A percentile compares a stretch with the other conserved stretches of the same genome.
Evolutionary conservation across 1,140 invertebrate genomes (phyloP).

Genomic region (Trachelipus rathkii): DNA sequence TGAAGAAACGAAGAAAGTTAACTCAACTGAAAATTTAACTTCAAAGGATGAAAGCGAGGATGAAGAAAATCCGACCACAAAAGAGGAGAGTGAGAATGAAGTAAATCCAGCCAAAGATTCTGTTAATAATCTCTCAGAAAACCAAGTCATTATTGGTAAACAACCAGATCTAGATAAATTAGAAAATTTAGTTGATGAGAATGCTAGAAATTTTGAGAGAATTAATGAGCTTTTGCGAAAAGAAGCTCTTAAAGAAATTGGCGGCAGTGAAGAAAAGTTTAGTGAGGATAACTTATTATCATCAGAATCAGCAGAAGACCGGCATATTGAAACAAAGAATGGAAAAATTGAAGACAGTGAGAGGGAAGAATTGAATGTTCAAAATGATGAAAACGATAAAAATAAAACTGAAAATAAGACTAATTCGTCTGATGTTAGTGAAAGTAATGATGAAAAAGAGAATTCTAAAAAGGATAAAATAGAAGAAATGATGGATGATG

Average conservation of each 20-base stretch:
- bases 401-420: conserved; percentile 20
- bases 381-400: conserved; percentile 49
- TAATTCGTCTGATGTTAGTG: conserved; percentile 31
- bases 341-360: conserved; percentile 1
- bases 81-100: conserved; percentile 21
- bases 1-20: neutral
- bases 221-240: neutral
- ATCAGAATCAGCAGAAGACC: too few species aligned
- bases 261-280: too few species aligned
- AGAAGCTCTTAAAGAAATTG: too few species aligned
- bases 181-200: neutral
- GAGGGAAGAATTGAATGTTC: conserved; percentile 19
- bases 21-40: conserved; percentile 4
- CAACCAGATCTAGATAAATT: neutral
- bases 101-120: neutral
- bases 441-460: conserved; percentile 34
- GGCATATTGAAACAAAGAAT: neutral
- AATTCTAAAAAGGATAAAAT: conserved; percentile 29
- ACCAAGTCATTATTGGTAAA: too few species aligned
- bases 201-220: neutral
- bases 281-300: too few species aligned
- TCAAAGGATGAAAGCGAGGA: neutral
- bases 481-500: conserved; percentile 7
- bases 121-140: neutral
- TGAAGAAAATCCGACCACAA: neutral